These are phyloP conservation scores for Diaperis boleti DNA, from an alignment of 2,888 invertebrate species.

Conservation along the genomic window DNA sequence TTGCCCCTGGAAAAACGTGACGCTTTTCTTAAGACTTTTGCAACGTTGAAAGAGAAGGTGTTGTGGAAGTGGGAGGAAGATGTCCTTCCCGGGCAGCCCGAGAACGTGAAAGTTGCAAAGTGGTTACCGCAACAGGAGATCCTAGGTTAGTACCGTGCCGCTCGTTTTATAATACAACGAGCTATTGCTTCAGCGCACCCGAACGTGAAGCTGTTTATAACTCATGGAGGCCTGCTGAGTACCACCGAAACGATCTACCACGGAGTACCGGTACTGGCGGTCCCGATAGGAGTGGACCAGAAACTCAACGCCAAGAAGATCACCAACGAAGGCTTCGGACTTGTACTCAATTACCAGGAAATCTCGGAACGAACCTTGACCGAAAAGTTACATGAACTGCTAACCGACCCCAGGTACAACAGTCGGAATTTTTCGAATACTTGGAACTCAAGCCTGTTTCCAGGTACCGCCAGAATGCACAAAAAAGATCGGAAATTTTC, in stretches of 20 bases:
- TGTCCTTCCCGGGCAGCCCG: conserved; percentile 52
- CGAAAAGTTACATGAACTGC: conserved; percentile 45
- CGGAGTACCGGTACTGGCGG: conserved; percentile 68
- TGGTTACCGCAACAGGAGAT: conserved; percentile 65
- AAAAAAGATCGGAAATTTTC: conserved; percentile 48
- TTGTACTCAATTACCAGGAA: conserved; percentile 39
- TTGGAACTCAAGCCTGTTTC: conserved; percentile 21
- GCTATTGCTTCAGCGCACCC: conserved; percentile 69
- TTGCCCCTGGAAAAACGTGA: conserved; percentile 54
- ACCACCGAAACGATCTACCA: conserved; percentile 69
- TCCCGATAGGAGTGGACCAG: conserved; percentile 70
- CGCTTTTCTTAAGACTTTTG: conserved; percentile 59
- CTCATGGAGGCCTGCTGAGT: conserved; percentile 72
- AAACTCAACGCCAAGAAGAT: conserved; percentile 66
- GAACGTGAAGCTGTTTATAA: conserved; percentile 70
- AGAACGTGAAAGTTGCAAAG: conserved; percentile 63
- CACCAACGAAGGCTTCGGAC: conserved; percentile 46
- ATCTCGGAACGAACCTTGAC: conserved; percentile 46
- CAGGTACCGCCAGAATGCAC: conserved; percentile 50
- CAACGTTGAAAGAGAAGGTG: conserved; percentile 62
- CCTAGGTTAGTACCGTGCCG: conserved; percentile 52
- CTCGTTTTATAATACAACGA: too few relatives aligned
- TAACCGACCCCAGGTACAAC: conserved; percentile 47
- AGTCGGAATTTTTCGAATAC: not conserved
- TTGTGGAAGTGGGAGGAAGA: conserved; percentile 67